Conservation (phyloP, 2,113 vertebrate species). For the Nyctibius bracteatus region DNA sequence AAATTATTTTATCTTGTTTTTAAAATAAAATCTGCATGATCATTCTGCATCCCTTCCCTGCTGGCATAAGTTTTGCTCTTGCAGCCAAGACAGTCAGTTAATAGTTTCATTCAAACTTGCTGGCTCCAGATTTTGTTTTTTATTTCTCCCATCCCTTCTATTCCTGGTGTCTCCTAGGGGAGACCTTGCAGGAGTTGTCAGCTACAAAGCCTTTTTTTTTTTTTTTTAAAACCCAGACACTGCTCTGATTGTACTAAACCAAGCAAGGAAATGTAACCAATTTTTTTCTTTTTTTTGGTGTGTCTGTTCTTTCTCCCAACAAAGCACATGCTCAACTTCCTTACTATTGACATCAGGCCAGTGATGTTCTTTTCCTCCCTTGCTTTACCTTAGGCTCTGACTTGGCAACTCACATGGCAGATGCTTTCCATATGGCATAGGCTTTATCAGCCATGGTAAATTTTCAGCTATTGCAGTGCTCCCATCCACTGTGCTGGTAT, state of each 20-base stretch:
- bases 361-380: not conserved
- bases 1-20: conserved; percentile 10
- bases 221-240: not conserved
- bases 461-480: not conserved
- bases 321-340: not conserved
- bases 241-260: not conserved
- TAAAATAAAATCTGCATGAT: conserved; percentile 17
- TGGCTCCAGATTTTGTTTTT: not conserved
- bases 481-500: not conserved
- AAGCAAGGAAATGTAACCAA: not conserved
- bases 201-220: not conserved
- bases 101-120: conserved; percentile 2
- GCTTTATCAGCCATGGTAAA: not conserved
- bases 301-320: not conserved
- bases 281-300: not conserved
- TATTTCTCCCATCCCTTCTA: not conserved
- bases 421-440: not conserved
- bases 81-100: conserved; percentile 3
- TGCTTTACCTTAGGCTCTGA: not conserved
- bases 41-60: not conserved
- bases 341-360: not conserved
- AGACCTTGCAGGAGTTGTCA: not conserved
- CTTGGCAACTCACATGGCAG: not conserved
- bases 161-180: not conserved
- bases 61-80: not conserved